Percentiles rank a stretch among this genome's conserved stretches.
Evolutionary conservation across 2,888 invertebrate species (phyloP).

Genomic region (Eulithis prunata): DNA sequence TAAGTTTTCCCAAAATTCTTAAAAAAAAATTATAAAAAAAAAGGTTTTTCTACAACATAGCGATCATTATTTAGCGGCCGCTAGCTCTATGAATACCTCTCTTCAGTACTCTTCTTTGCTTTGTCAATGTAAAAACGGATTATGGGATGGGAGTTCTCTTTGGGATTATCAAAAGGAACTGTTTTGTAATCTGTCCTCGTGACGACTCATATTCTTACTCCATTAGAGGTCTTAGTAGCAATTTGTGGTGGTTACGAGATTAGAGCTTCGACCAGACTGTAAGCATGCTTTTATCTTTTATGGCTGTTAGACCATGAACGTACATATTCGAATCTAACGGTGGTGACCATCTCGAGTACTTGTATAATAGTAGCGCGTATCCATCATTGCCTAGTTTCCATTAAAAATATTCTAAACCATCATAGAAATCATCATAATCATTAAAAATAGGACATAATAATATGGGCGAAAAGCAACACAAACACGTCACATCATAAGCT

Average conservation of each 20-base stretch:
- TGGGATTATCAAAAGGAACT: constrained; percentile 36
- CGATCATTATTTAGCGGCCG: background rate
- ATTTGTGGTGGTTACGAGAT: constrained; percentile 15
- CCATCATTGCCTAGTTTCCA: no score
- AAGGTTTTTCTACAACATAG: background rate
- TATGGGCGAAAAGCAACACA: no score
- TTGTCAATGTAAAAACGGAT: constrained; percentile 73
- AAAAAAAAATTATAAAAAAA: no score
- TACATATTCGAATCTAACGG: no score
- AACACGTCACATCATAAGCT: no score
- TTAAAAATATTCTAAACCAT: no score
- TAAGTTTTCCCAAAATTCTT: no score
- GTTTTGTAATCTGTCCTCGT: constrained; percentile 38
- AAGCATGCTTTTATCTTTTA: background rate
- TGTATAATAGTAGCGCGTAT: no score
- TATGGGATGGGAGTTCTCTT: constrained; percentile 59
- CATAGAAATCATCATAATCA: no score
- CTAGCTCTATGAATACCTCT: background rate
- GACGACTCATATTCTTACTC: constrained; percentile 58
- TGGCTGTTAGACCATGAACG: background rate
- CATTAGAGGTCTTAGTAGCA: constrained; percentile 48
- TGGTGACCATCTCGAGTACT: no score
- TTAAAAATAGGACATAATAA: no score
- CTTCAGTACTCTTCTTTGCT: constrained; percentile 57
- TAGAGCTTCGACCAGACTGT: background rate